A percentile compares a stretch with the other conserved stretches of the same genome.
These are phyloP conservation scores for Eclectus roratus DNA, from an alignment of 2,113 vertebrate genomes.

Conservation along the genomic window DNA sequence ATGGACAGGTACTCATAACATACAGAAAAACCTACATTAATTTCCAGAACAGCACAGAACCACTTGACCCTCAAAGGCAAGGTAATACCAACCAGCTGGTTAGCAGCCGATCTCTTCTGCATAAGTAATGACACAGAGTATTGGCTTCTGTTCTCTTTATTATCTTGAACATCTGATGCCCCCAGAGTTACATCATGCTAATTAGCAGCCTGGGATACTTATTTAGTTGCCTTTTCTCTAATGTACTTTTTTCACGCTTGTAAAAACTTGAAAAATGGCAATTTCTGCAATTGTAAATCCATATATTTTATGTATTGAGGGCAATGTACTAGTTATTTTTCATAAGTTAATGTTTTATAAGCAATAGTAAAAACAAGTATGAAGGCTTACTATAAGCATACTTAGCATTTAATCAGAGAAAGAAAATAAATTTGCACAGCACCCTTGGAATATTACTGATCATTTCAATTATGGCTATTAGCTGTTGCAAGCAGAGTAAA, in stretches of 20 bases:
- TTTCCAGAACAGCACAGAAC: neutral
- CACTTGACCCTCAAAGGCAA: neutral
- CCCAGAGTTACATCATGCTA: neutral
- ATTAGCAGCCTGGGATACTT: neutral
- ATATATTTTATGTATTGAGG: neutral
- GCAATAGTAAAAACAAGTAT: neutral
- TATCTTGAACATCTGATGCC: neutral
- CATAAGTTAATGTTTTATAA: neutral
- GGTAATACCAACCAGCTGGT: neutral
- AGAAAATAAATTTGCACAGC: neutral
- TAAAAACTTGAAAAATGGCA: neutral
- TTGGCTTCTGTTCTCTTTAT: neutral
- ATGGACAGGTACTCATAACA: neutral
- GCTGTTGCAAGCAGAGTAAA: neutral
- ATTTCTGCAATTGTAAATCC: neutral
- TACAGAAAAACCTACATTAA: neutral
- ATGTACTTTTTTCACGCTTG: neutral
- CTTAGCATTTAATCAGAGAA: neutral
- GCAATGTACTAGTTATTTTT: neutral
- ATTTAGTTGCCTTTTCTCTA: neutral
- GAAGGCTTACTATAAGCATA: neutral
- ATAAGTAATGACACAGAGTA: neutral
- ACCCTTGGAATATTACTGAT: neutral
- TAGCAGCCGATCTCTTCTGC: neutral
- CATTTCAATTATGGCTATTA: neutral